Evolutionary conservation across 2,797 vertebrate genomes (phyloP), one percentile per base, ranked within the genome.

Genomic region (Corythornis leucogaster): DNA sequence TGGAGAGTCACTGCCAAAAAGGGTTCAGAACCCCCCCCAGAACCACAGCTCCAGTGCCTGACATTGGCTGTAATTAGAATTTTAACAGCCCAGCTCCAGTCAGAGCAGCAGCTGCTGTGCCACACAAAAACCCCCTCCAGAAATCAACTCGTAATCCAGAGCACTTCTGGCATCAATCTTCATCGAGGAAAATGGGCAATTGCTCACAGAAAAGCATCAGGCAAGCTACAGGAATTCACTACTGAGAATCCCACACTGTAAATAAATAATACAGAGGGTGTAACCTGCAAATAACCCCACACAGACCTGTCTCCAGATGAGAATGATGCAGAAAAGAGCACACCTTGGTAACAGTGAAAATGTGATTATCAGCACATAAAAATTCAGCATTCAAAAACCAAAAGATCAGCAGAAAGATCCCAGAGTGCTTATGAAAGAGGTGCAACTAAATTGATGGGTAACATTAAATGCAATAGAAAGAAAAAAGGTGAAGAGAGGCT

Each of bases 81-180:
- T 88, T 82, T 62, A 87, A 84, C 21, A 53, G 9, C 43, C 13
- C 71, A 91, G 79, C 35, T 76, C 25, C 76, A 84, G 63, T 53
- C 5, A 64, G 33, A 53, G 1, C 20, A 80, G 86, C 90, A 92
- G 86, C 86, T 94, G 74, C 70, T 92, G 74, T 89, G 74, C 59
- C 80, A 90, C 38, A 59, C 43, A 11, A 93, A 61, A 57, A 61
- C 26, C 54, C 58, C 38, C 8, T 0, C 28, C 66, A 75, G 94
- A 80, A 94, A 82, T 75, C 87, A 95, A 85, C 64, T 80, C 92
- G 80, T 71, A 87, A 87, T 61, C 59, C 76, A 77, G 48, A 78
- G 84, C 42, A 77, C 43, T 54, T 79, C 78, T 80, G 75, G 67
- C 68, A 82, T 69, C 85, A 75, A 13, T 85, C 54, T 80, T 85